phyloP scores from a whole-genome alignment of 2,113 vertebrate species.

The Anser cygnoides region DNA sequence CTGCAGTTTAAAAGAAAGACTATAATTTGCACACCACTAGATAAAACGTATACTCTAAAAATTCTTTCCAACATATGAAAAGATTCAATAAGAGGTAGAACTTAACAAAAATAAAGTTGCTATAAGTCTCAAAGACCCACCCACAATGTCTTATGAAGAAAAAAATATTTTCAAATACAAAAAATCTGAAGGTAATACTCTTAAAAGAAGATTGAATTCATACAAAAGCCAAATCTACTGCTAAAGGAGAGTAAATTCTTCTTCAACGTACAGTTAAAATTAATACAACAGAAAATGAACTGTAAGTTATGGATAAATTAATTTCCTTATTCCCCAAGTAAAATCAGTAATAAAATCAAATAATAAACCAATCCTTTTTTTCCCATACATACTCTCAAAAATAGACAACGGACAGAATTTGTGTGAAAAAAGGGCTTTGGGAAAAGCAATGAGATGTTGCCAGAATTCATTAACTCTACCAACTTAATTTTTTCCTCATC shows the following conservation, averaged over 20 bases:
- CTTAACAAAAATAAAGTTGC: not conserved
- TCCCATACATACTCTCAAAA: not conserved
- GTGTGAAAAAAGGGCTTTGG: not conserved
- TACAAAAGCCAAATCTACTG: not conserved
- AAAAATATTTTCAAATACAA: not conserved
- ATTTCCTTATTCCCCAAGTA: not conserved
- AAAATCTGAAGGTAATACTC: not conserved
- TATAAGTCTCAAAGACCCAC: not conserved
- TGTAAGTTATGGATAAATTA: not conserved
- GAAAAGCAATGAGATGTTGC: not conserved
- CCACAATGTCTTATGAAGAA: not conserved
- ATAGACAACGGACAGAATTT: not conserved
- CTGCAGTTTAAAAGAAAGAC: not conserved
- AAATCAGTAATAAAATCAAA: not conserved
- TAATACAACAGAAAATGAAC: not conserved
- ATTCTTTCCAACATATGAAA: constrained; percentile 34
- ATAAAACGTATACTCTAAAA: constrained; percentile 34
- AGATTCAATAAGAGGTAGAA: not conserved
- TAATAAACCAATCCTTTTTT: not conserved
- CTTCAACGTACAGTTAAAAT: not conserved
- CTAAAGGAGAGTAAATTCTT: not conserved
- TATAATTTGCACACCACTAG: not conserved
- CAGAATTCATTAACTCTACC: not conserved
- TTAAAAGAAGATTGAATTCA: not conserved
- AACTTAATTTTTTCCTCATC: not conserved